These are phyloP conservation scores for Thyatira batis DNA, from an alignment of 2,888 invertebrate species.

Conservation along the genomic window DNA sequence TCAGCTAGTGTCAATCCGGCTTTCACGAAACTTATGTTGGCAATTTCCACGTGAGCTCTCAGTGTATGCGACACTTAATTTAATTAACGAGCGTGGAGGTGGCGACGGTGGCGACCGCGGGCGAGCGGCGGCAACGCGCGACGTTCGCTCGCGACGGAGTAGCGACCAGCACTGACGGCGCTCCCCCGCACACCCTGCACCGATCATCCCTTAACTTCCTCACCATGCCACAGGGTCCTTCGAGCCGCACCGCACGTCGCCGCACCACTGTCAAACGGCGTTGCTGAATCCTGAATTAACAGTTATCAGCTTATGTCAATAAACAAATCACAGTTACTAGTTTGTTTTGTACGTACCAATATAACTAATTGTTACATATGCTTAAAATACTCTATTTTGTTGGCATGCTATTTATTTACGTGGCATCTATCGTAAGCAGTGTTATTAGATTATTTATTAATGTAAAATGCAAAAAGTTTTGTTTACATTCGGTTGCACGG, in stretches of 20 bases:
- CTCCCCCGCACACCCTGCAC: constrained; percentile 58
- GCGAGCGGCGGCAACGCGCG: constrained; percentile 34
- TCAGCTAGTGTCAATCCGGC: constrained; percentile 48
- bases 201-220: constrained; percentile 55
- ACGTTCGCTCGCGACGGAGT: constrained; percentile 70
- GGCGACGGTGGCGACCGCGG: constrained; percentile 29
- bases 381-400: no score
- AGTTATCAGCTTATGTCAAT: no score
- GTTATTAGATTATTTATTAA: background rate
- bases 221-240: constrained; percentile 48
- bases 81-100: constrained; percentile 57
- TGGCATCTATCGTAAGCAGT: no score
- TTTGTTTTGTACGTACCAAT: no score
- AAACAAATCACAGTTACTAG: no score
- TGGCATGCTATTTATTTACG: no score
- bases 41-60: constrained; percentile 61
- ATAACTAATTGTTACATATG: no score
- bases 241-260: constrained; percentile 59
- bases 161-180: constrained; percentile 68
- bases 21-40: constrained; percentile 46
- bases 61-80: constrained; percentile 75
- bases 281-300: constrained; percentile 61
- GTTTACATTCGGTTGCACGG: background rate
- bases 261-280: constrained; percentile 57
- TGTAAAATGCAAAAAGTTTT: background rate